Evolutionary conservation across 2,797 vertebrate species (phyloP).

Genomic region (Mus minutoides): DNA sequence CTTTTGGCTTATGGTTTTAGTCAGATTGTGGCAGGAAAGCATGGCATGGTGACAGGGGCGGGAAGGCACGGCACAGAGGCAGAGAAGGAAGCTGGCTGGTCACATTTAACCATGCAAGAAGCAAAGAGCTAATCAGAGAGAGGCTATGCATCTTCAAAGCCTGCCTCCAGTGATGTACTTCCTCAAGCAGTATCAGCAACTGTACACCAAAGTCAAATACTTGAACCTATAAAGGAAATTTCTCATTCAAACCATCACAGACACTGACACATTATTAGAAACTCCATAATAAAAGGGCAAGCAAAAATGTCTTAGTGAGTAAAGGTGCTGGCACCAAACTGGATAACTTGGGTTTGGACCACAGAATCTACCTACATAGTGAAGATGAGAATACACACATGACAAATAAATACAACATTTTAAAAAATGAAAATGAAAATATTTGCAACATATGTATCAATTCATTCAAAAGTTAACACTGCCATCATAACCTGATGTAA

Average conservation of each 20-base stretch:
- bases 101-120: background rate
- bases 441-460: conserved; percentile 35
- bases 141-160: background rate
- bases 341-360: background rate
- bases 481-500: conserved; percentile 11
- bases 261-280: conserved; percentile 38
- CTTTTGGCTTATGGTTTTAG: background rate
- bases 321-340: background rate
- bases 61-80: background rate
- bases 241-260: background rate
- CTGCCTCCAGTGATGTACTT: background rate
- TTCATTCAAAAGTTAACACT: conserved; percentile 42
- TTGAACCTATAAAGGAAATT: background rate
- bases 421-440: conserved; percentile 3
- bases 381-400: background rate
- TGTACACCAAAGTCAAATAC: background rate
- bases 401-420: background rate
- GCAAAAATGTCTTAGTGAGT: background rate
- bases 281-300: background rate
- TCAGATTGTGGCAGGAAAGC: background rate
- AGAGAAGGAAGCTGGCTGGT: background rate
- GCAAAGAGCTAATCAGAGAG: background rate
- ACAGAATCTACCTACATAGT: background rate
- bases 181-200: background rate
- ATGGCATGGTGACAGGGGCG: background rate